phyloP scores from a whole-genome alignment of 2,113 vertebrate species.

The Trichechus manatus region DNA sequence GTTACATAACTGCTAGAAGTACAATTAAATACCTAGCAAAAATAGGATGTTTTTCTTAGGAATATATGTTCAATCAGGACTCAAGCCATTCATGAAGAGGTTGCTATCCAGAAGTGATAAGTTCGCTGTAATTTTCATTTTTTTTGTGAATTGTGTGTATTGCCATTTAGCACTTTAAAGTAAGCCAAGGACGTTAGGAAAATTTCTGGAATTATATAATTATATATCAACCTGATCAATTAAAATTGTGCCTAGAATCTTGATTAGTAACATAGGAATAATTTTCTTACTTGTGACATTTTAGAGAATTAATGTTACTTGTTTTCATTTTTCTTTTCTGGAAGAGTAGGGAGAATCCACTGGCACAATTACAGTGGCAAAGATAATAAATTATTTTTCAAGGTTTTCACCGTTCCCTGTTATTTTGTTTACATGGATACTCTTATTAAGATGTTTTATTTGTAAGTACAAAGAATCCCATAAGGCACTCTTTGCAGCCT shows the following conservation, averaged over 20 bases:
- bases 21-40: constrained; percentile 66
- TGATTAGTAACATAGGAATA: constrained; percentile 71
- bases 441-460: constrained; percentile 75
- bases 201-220: constrained; percentile 76
- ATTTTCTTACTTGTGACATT: constrained; percentile 68
- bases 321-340: constrained; percentile 73
- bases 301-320: constrained; percentile 70
- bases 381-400: constrained; percentile 60
- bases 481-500: constrained; percentile 64
- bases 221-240: constrained; percentile 48
- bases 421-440: constrained; percentile 76
- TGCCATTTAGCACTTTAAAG: constrained; percentile 77
- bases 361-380: constrained; percentile 60
- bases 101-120: constrained; percentile 78
- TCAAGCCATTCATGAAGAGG: constrained; percentile 81
- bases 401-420: constrained; percentile 61
- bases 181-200: constrained; percentile 75
- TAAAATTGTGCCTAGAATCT: constrained; percentile 68
- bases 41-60: constrained; percentile 77
- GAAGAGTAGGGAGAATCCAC: constrained; percentile 42
- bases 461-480: constrained; percentile 72
- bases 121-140: constrained; percentile 82
- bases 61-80: constrained; percentile 81
- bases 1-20: neutral
- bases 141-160: constrained; percentile 50